Percentiles rank a stretch among this genome's conserved stretches.
These are phyloP conservation scores for Carollia perspicillata DNA, from an alignment of 2,113 vertebrate genomes.

Conservation along the genomic window DNA sequence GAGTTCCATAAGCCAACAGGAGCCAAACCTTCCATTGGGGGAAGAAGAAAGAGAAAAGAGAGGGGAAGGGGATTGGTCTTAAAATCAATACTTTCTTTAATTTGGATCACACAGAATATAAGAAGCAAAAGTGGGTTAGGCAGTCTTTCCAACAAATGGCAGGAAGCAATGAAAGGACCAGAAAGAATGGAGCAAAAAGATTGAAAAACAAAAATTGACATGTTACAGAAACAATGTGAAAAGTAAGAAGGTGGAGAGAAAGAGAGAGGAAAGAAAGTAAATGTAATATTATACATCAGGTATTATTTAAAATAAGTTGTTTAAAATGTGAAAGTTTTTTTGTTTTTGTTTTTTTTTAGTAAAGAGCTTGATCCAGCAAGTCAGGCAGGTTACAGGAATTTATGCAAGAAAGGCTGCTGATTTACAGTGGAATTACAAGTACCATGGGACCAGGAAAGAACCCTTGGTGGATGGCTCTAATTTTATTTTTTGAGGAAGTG, in stretches of 20 bases:
- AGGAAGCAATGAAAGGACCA: not conserved
- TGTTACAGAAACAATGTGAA: not conserved
- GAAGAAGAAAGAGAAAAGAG: not conserved
- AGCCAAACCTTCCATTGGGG: not conserved
- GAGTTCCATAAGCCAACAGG: not conserved
- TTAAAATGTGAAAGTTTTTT: not conserved
- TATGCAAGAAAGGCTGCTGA: not conserved
- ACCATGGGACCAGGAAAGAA: not conserved
- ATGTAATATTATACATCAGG: not conserved
- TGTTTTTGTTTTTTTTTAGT: too few species aligned
- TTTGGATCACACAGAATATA: not conserved
- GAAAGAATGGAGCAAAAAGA: not conserved
- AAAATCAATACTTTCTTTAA: conserved; percentile 4
- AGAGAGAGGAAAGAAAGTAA: not conserved
- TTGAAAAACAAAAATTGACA: not conserved
- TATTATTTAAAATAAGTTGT: not conserved
- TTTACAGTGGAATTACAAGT: not conserved
- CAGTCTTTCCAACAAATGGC: not conserved
- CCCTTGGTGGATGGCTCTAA: not conserved
- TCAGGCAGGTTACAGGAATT: not conserved
- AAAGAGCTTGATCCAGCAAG: not conserved
- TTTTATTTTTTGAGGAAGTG: conserved; percentile 57
- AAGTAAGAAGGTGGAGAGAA: not conserved
- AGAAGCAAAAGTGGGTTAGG: not conserved
- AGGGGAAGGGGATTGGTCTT: not conserved